Evolutionary conservation across 2,797 vertebrate genomes (phyloP).

Genomic region (Sebastes baramenuke): DNA sequence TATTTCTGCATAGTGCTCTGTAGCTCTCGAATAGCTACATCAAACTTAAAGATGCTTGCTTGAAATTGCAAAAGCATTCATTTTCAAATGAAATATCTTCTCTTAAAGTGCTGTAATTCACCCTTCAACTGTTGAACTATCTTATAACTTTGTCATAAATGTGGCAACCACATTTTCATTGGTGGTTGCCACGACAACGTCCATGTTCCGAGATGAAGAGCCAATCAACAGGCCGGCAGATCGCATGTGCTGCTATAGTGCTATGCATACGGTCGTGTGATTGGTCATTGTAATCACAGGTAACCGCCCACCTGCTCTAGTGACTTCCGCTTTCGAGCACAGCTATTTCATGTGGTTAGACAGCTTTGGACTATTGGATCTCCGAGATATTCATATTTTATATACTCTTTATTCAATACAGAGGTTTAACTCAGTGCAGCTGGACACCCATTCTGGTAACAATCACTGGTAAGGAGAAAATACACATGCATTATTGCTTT

Average conservation of each 20-base stretch:
- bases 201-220: conserved; percentile 75
- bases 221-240: conserved; percentile 61
- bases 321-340: conserved; percentile 31
- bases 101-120: background rate
- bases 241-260: conserved; percentile 32
- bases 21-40: background rate
- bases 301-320: background rate
- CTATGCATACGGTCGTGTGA: conserved; percentile 26
- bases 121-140: background rate
- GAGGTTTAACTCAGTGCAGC: background rate
- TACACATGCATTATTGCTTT: background rate
- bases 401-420: background rate
- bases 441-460: background rate
- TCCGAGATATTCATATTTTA: background rate
- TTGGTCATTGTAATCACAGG: conserved; percentile 51
- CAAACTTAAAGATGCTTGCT: background rate
- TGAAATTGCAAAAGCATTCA: background rate
- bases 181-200: conserved; percentile 13
- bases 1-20: background rate
- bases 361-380: background rate
- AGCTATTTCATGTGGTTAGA: background rate
- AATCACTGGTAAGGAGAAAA: conserved; percentile 50
- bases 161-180: conserved; percentile 25
- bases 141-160: background rate
- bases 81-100: background rate